These are phyloP conservation scores for Agrypnia vestita DNA, from an alignment of 1,140 invertebrate species.

Conservation along the genomic window DNA sequence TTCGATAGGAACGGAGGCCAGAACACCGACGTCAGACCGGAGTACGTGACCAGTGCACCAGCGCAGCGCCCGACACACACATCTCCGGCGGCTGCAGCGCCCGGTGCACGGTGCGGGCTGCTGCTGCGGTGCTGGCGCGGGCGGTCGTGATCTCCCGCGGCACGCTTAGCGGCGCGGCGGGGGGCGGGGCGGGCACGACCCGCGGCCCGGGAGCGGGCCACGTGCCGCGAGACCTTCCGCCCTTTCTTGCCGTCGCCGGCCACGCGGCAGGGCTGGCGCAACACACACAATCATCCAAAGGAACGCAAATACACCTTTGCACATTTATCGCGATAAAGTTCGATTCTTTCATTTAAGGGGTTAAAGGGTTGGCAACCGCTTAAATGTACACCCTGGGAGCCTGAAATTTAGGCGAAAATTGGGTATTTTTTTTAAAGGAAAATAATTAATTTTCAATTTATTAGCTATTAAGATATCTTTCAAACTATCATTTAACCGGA, in stretches of 20 bases:
- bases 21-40: background rate
- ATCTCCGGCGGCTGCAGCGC: background rate
- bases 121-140: conserved; percentile 11
- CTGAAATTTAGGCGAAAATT: no score
- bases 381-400: no score
- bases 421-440: no score
- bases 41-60: background rate
- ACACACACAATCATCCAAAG: no score
- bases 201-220: background rate
- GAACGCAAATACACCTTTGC: no score
- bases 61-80: background rate
- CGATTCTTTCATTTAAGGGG: no score
- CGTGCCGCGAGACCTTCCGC: conserved; percentile 5
- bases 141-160: conserved; percentile 20
- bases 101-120: background rate
- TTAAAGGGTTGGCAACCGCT: no score
- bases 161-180: conserved; percentile 11
- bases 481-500: no score
- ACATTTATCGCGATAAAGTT: no score
- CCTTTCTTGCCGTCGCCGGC: background rate
- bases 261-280: conserved; percentile 18
- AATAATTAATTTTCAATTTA: no score
- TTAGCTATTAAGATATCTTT: no score
- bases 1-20: no score
- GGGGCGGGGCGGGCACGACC: background rate